These are phyloP conservation scores for Eristalis pertinax DNA, from an alignment of 2,888 invertebrate genomes.

Conservation along the genomic window DNA sequence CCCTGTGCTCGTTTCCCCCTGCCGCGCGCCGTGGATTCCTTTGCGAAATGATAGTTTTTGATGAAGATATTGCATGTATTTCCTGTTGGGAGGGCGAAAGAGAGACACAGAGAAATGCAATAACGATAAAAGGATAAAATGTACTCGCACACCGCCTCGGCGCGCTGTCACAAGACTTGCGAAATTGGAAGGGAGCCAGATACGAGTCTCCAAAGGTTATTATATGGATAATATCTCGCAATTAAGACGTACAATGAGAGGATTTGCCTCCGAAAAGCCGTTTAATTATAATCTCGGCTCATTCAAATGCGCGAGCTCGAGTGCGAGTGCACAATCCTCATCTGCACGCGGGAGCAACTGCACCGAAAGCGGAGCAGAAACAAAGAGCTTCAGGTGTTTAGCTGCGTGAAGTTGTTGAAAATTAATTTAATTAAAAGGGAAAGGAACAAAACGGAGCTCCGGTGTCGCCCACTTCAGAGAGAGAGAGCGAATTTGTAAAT, in stretches of 20 bases:
- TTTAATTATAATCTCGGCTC: constrained; percentile 62
- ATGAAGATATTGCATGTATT: constrained; percentile 60
- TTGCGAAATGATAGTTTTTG: constrained; percentile 43
- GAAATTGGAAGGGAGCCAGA: constrained; percentile 55
- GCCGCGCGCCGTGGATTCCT: constrained; percentile 28
- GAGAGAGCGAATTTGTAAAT: not conserved
- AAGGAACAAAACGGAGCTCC: not conserved
- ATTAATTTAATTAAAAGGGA: constrained; percentile 40
- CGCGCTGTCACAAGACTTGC: constrained; percentile 24
- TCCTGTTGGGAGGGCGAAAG: not conserved
- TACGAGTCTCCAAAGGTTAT: constrained; percentile 59
- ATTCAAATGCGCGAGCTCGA: constrained; percentile 34
- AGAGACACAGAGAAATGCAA: not conserved
- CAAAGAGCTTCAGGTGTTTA: constrained; percentile 15
- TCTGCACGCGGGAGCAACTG: not conserved
- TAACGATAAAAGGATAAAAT: constrained; percentile 63
- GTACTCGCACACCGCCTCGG: not conserved
- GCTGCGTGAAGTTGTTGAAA: not conserved
- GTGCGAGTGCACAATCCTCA: constrained; percentile 19
- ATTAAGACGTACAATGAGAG: constrained; percentile 52
- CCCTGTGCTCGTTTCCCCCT: constrained; percentile 47
- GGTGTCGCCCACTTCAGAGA: not conserved
- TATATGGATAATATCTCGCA: constrained; percentile 64
- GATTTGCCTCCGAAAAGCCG: constrained; percentile 59
- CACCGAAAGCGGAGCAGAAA: not conserved